These are phyloP conservation scores for Cheilinus undulatus DNA, from an alignment of 2,113 vertebrate genomes.

Conservation along the genomic window DNA sequence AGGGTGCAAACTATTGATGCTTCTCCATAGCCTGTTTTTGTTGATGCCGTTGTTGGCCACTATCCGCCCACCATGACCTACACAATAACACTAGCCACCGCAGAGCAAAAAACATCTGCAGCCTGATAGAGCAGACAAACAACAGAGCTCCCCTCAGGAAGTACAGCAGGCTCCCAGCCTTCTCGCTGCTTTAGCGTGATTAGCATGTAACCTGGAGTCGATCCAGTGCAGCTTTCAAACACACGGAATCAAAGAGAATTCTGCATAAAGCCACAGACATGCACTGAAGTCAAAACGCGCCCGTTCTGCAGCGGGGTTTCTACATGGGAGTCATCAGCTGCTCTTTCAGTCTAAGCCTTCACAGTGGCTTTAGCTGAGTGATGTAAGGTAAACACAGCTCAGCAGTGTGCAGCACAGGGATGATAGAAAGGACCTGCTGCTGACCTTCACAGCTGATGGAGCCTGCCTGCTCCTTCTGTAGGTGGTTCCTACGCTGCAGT, in stretches of 20 bases:
- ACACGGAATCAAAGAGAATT: neutral
- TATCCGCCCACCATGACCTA: neutral
- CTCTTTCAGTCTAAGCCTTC: constrained; percentile 1
- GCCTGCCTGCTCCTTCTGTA: constrained; percentile 32
- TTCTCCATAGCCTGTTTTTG: neutral
- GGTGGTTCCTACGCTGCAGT: constrained; percentile 54
- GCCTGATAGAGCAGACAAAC: neutral
- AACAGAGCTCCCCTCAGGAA: neutral
- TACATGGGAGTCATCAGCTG: neutral
- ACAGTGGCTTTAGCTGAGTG: constrained; percentile 27
- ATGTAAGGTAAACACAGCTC: neutral
- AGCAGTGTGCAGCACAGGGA: neutral
- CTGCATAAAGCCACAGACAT: neutral
- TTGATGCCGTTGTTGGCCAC: neutral
- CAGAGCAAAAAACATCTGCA: neutral
- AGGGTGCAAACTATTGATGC: neutral
- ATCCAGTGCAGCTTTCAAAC: neutral
- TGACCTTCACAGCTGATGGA: constrained; percentile 58
- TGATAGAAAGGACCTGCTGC: constrained; percentile 65
- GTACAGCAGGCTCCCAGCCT: neutral
- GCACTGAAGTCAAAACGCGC: no score
- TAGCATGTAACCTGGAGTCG: neutral
- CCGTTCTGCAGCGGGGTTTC: no score
- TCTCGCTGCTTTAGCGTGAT: constrained; percentile 4
- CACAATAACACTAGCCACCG: neutral